Evolutionary conservation across 2,797 vertebrate species (phyloP).

Genomic region (Cirrhinus molitorella): DNA sequence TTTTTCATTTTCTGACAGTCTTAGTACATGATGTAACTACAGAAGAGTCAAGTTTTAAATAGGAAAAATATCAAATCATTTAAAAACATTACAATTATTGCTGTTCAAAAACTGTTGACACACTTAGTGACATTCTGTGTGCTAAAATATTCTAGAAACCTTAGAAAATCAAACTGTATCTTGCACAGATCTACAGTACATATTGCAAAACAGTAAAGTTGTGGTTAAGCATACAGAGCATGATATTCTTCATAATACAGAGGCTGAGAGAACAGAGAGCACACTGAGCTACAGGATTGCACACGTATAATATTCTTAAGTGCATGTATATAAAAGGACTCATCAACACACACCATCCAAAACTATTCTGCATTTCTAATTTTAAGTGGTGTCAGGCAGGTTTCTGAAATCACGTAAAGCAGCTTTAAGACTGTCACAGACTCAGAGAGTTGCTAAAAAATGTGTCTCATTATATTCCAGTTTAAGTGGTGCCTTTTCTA

Average conservation of each 20-base stretch:
- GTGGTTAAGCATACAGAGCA: neutral
- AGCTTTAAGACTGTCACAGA: slow-evolving; percentile 25
- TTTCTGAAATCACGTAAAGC: neutral
- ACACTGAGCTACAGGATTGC: neutral
- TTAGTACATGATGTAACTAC: too few relatives aligned
- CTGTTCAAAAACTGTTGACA: too few relatives aligned
- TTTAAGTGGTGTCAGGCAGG: slow-evolving; percentile 16
- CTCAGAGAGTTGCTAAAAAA: neutral
- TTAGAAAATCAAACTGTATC: neutral
- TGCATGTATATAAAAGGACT: neutral
- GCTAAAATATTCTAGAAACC: too few relatives aligned
- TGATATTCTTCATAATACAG: neutral
- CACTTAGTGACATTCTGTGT: too few relatives aligned
- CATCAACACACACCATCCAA: neutral
- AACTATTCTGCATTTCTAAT: neutral
- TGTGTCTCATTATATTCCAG: neutral
- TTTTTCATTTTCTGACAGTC: too few relatives aligned
- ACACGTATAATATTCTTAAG: neutral
- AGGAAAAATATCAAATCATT: too few relatives aligned
- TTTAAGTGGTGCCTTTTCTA: neutral
- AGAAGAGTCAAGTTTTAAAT: too few relatives aligned
- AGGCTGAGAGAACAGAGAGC: neutral
- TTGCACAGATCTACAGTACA: neutral
- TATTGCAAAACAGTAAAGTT: neutral
- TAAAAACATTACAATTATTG: too few relatives aligned